A percentile compares a stretch with the other conserved stretches of the same genome.
Evolutionary conservation across 2,888 invertebrate species (phyloP).

Genomic region (Nephrotoma appendiculata): DNA sequence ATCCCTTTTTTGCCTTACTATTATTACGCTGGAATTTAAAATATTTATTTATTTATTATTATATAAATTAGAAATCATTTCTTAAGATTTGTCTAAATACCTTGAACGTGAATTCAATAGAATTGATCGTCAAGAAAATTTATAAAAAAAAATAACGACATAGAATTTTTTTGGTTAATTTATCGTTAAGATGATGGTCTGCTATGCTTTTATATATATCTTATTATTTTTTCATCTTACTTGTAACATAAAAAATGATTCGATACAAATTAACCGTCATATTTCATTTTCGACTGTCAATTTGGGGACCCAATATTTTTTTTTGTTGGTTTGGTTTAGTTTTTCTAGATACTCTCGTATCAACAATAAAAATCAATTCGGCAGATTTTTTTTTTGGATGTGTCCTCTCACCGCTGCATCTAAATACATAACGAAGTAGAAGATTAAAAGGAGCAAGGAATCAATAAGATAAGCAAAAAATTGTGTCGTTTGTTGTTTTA

Average conservation of each 20-base stretch:
- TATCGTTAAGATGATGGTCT: background rate
- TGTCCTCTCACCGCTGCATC: background rate
- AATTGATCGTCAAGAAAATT: background rate
- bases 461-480: background rate
- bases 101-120: background rate
- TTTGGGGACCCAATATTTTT: constrained; percentile 9
- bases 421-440: background rate
- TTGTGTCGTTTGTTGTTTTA: background rate
- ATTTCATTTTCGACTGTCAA: constrained; percentile 16
- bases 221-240: background rate
- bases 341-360: background rate
- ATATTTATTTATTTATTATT: background rate
- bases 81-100: background rate
- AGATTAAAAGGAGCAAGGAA: background rate
- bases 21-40: background rate
- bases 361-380: constrained; percentile 3
- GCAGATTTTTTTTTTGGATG: background rate
- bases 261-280: constrained; percentile 17
- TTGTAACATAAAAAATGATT: constrained; percentile 13
- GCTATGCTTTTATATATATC: background rate
- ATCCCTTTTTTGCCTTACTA: background rate
- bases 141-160: background rate
- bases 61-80: background rate
- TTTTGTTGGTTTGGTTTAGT: background rate
- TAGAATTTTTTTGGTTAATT: background rate